Conservation (phyloP, 2,888 invertebrate species). For the Rhaphigaster nebulosa region DNA sequence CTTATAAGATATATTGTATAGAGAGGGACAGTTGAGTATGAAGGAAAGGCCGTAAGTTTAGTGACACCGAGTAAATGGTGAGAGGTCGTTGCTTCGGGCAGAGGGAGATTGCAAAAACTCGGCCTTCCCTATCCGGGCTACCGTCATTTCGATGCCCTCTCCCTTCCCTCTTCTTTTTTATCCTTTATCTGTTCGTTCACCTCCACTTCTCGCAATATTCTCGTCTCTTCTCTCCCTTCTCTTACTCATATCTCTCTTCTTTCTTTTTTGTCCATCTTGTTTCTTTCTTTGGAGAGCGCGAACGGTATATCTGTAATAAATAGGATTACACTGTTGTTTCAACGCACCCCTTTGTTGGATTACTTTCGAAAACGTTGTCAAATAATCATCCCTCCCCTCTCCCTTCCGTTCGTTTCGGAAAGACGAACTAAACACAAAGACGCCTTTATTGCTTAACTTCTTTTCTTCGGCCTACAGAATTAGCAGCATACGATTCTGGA, state of each 20-base stretch:
- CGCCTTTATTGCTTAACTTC: neutral
- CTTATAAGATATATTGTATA: no score
- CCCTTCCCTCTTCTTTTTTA: neutral
- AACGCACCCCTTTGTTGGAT: neutral
- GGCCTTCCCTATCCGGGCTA: constrained; percentile 29
- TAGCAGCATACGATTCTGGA: neutral
- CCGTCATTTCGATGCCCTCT: constrained; percentile 23
- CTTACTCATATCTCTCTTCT: constrained; percentile 3
- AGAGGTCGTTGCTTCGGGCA: neutral
- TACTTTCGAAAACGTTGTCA: neutral
- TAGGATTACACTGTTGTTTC: neutral
- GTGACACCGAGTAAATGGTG: neutral
- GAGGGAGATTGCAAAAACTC: neutral
- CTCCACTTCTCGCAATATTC: constrained; percentile 5
- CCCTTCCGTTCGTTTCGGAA: neutral
- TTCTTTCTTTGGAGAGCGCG: neutral
- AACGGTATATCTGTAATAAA: neutral
- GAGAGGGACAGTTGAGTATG: neutral
- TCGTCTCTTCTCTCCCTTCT: neutral
- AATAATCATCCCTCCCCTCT: neutral
- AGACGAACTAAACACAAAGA: neutral
- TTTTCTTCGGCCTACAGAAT: neutral
- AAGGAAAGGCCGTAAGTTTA: neutral
- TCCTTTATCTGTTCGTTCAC: constrained; percentile 45
- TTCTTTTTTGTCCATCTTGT: neutral